Conservation (phyloP, 1,140 invertebrate species). For the Notospermus geniculatus region DNA sequence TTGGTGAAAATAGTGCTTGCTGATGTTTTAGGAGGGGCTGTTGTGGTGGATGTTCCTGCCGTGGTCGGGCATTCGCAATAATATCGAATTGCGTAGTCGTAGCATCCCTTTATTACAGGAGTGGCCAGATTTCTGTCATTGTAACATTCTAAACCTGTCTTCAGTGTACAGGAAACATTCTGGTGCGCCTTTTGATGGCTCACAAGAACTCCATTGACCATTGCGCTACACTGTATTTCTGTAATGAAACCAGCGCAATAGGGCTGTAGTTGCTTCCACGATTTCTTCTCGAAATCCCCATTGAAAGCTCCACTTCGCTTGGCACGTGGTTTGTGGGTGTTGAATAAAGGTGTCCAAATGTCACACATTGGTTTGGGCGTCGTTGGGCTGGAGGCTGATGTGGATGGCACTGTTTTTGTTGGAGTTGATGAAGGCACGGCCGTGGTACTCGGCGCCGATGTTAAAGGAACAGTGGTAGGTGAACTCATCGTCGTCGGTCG, state of each 20-base stretch:
- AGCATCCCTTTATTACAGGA: too few species aligned
- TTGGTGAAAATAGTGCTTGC: background rate
- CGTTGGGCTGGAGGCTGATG: background rate
- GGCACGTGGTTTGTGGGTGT: background rate
- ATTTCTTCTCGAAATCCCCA: background rate
- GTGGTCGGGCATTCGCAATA: background rate
- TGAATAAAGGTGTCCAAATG: background rate
- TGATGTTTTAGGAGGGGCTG: slow-evolving; percentile 1
- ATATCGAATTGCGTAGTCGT: too few species aligned
- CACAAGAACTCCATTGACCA: too few species aligned
- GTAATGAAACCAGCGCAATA: too few species aligned
- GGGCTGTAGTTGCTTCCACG: too few species aligned
- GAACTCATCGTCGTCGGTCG: background rate
- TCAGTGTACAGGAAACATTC: too few species aligned
- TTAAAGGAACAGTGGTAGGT: background rate
- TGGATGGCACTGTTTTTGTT: too few species aligned
- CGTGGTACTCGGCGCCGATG: background rate
- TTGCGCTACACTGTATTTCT: too few species aligned
- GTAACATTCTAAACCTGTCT: too few species aligned
- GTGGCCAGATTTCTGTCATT: too few species aligned
- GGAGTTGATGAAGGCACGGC: background rate
- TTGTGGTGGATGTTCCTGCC: background rate
- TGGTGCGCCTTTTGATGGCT: too few species aligned
- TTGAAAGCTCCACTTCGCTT: too few species aligned
- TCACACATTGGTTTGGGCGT: background rate